A percentile compares a stretch with the other conserved stretches of the same genome.
Evolutionary conservation across 2,888 invertebrate species (phyloP).

Genomic region (Notodromas monacha): DNA sequence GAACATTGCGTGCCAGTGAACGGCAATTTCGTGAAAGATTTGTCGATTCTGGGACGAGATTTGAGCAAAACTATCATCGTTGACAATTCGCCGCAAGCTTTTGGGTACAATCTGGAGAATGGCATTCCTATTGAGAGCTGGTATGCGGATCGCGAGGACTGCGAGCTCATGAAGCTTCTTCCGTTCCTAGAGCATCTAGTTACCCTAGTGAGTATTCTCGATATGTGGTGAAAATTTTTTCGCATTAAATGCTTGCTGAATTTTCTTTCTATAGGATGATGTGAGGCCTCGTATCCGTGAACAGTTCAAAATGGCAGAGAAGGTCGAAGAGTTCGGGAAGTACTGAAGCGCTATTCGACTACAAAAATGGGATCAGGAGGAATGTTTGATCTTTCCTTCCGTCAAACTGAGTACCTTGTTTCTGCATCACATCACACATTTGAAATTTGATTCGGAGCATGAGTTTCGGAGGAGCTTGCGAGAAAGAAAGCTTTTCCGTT

Average conservation of each 20-base stretch:
- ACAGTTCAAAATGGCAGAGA: too few species aligned
- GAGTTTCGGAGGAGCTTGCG: too few species aligned
- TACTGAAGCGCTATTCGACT: too few species aligned
- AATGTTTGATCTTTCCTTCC: too few species aligned
- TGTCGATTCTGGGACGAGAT: slow-evolving; percentile 67
- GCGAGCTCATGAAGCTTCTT: slow-evolving; percentile 56
- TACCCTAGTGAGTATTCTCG: too few species aligned
- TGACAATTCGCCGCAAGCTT: slow-evolving; percentile 69
- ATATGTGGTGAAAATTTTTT: too few species aligned
- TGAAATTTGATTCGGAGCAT: too few species aligned
- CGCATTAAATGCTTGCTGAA: slow-evolving; percentile 9
- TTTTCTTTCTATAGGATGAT: slow-evolving; percentile 40
- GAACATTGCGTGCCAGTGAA: slow-evolving; percentile 83
- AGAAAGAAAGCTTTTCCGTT: too few species aligned
- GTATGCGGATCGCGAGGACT: slow-evolving; percentile 66
- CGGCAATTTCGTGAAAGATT: slow-evolving; percentile 83
- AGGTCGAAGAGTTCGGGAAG: too few species aligned
- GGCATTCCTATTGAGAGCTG: slow-evolving; percentile 90
- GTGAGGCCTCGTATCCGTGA: slow-evolving; percentile 68
- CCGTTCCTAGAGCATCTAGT: slow-evolving; percentile 64
- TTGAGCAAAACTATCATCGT: slow-evolving; percentile 54
- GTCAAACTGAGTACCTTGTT: too few species aligned
- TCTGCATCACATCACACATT: too few species aligned
- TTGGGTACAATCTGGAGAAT: slow-evolving; percentile 70
- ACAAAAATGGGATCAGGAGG: too few species aligned